Conservation (phyloP, 2,888 invertebrate species). For the Calameuta idolon region DNA sequence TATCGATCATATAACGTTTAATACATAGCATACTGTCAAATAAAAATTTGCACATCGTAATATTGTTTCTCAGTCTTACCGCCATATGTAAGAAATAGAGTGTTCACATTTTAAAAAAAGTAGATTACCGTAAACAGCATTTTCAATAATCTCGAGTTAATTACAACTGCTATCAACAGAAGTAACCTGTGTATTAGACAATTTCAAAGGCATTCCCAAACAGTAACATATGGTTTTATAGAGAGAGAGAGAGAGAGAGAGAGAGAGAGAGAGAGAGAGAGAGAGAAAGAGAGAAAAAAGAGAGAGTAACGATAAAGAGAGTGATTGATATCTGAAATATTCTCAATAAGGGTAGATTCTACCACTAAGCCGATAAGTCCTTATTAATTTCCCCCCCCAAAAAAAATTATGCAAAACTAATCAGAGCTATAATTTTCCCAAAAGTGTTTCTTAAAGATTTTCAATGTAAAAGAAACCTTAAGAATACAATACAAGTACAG, state of each 20-base stretch:
- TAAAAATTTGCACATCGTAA: not conserved
- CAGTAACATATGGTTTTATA: slow-evolving; percentile 20
- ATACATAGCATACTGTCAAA: not conserved
- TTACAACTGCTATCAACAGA: not conserved
- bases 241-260: not conserved
- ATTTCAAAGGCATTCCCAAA: slow-evolving; percentile 9
- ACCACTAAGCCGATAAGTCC: slow-evolving; percentile 22
- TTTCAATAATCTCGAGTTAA: not conserved
- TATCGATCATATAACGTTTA: not conserved
- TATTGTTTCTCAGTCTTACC: not conserved
- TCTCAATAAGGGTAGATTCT: slow-evolving; percentile 16
- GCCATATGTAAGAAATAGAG: not conserved
- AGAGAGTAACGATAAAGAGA: not conserved
- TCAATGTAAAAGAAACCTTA: not conserved
- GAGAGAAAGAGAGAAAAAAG: not conserved
- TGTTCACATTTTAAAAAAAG: not conserved
- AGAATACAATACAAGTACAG: not conserved
- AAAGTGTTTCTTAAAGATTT: not conserved
- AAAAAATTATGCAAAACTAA: not conserved
- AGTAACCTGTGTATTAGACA: not conserved
- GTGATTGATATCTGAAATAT: slow-evolving; percentile 14
- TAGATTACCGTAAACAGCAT: not conserved
- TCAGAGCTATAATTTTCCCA: not conserved
- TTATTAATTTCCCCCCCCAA: slow-evolving; percentile 18
- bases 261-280: not conserved